phyloP scores from a whole-genome alignment of 2,797 vertebrate genomes.

The Schizopygopsis pylzovi region DNA sequence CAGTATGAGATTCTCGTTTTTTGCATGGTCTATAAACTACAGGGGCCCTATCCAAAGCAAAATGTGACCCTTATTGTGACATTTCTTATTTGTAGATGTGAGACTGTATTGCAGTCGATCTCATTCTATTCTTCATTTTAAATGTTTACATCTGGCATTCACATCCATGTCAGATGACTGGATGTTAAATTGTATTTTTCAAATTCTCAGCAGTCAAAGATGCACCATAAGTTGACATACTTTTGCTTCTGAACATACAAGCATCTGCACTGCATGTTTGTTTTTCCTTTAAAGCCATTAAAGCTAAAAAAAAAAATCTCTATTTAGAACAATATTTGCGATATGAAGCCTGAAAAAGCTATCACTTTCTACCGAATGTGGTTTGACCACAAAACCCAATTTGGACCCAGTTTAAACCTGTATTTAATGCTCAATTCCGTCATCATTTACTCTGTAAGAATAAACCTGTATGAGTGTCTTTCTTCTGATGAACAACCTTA shows the following conservation, averaged over 20 bases:
- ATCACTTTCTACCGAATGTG: background rate
- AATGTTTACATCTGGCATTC: background rate
- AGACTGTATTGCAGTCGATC: background rate
- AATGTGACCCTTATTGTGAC: slow-evolving; percentile 34
- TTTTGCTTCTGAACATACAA: background rate
- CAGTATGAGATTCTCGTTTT: background rate
- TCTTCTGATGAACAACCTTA: too few relatives aligned
- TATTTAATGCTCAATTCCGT: background rate
- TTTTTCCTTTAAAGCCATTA: background rate
- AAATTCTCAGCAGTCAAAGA: background rate
- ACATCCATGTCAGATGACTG: background rate
- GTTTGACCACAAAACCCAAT: background rate
- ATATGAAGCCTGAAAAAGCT: background rate
- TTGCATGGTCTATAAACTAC: slow-evolving; percentile 29
- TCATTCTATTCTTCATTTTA: background rate
- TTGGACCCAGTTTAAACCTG: background rate
- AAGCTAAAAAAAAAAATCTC: background rate
- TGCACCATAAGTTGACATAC: background rate
- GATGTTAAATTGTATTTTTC: background rate
- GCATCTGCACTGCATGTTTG: background rate
- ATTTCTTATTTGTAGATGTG: slow-evolving; percentile 27
- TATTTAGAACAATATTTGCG: background rate
- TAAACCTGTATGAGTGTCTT: too few relatives aligned
- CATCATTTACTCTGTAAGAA: background rate
- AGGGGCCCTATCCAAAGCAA: background rate